Base-by-base conservation (phyloP, 2,888 invertebrate genomes). In the Phasia obesa region DNA sequence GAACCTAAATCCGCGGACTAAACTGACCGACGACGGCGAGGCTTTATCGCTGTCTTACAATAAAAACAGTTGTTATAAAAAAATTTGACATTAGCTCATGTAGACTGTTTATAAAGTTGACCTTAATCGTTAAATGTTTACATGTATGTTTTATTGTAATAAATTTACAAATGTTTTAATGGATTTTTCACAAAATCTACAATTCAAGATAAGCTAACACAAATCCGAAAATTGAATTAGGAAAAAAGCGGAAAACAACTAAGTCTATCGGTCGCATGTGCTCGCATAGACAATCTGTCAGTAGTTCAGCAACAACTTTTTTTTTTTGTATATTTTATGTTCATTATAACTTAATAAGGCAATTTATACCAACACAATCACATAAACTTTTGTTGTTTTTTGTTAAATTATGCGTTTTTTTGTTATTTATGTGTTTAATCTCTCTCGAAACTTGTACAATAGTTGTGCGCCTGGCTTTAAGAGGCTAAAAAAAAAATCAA, bases 271-370 rank as follows among this genome's bases (percentile, higher is more conserved):
- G 17, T 44, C 4, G 23, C 9, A 23, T 7, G 6, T 21, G 42
- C 3, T 17, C 6, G 21, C 0, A 19, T 11, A 17, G 4, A 35
- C n/a, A n/a, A 21, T 35, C 47, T 44, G 31, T 55, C 55, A 47
- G 51, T 44, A n/a, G n/a, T 38, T n/a, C 17, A 67, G 59, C 23
- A 65, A 75, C 67, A 53, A 73, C 35, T 60, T 47, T 69, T 35
- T 42, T 53, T 19, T 64, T n/a, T n/a, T 19, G 74, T 74, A 71
- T 75, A 79, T 83, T 71, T 75, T 42, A 70, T 67, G 65, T 79
- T 79, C 76, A 81, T 81, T 77, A 77, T 73, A 81, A 73, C 67
- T 81, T 77, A 83, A 81, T 81, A 77, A 67, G 81, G 60, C 65
- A 55, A 53, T 65, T 65, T 71, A 19, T 53, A 60, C 9, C 57